Conservation (phyloP, 1,140 invertebrate genomes). For the Galendromus occidentalis region DNA sequence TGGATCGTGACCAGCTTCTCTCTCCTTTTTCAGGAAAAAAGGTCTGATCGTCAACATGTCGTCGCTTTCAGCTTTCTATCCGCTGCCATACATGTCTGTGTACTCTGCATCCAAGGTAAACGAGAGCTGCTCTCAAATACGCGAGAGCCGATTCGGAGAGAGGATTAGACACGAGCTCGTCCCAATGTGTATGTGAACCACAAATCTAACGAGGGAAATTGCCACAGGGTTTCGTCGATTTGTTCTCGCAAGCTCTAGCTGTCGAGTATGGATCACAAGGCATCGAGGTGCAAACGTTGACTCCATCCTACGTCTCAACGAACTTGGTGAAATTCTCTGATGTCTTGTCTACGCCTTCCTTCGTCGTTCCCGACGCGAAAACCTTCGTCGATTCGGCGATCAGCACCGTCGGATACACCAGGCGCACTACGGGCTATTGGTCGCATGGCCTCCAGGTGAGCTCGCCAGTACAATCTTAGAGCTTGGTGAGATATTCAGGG, state of each 20-base stretch:
- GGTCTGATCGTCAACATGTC: constrained; percentile 68
- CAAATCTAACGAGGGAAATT: no score
- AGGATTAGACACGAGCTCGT: no score
- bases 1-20: constrained; percentile 16
- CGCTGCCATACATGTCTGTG: constrained; percentile 64
- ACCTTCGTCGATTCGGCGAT: constrained; percentile 56
- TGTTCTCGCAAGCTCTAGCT: constrained; percentile 51
- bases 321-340: constrained; percentile 69
- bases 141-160: no score
- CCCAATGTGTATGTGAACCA: no score
- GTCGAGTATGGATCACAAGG: constrained; percentile 53
- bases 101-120: constrained; percentile 78
- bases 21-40: no score
- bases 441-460: constrained; percentile 51
- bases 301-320: constrained; percentile 65
- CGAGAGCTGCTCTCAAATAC: no score
- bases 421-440: constrained; percentile 66
- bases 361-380: constrained; percentile 53
- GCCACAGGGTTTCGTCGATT: constrained; percentile 33
- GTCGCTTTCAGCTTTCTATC: constrained; percentile 60
- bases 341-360: constrained; percentile 42
- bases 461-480: no score
- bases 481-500: no score
- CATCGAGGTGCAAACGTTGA: constrained; percentile 59
- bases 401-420: constrained; percentile 49